Base-by-base conservation (phyloP, 1,140 invertebrate species). In the Bombus superbus region DNA sequence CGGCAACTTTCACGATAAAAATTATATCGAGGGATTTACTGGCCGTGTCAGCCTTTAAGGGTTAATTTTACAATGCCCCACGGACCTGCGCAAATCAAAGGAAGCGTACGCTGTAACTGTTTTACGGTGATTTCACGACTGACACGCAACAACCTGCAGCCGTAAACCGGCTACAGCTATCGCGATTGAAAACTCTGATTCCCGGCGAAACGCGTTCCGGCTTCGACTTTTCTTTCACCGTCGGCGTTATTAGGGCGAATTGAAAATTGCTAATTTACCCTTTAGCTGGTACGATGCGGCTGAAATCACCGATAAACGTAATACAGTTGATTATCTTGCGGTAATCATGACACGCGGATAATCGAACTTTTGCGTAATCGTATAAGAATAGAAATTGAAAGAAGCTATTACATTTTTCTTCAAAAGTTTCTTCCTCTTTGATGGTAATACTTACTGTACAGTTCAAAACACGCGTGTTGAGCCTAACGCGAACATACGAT, bases 1-100 rank as follows among this genome's bases (percentile, higher is more conserved):
- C 76, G 68, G 62, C 40, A 90, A 87, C 77, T 90, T 90, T 85
- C 57, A 40, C 89, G 88, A 90, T 88, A 90, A 90, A 90, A 90
- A 90, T 88, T 90, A 77, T 83, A 90, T 90, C 89, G 86, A 81
- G 77, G 80, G 73, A 59, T 90, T 83, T 81, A 83, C 73, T 53
- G 66, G 69, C 74, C 35, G 79, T 75, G 81, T 83, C 71, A 68
- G 74, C 81, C 75, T 88, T 90, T 78, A 76, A 73, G 68, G 76
- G 83, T 90, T 90, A 90, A 90, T 87, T 71, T 87, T 82, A 85
- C 68, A 80, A 32, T 72, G 71, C 40, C 73, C 35, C 40, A 72
- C 68, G 59, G 85, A 83, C 66, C 44, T 47, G 83, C 22, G 53
- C 53, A 22, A 75, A 73, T 79, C 81, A 59, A 66, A 80, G 57